Evolutionary conservation across 2,888 invertebrate species (phyloP).

Genomic region (Nysson spinosus): DNA sequence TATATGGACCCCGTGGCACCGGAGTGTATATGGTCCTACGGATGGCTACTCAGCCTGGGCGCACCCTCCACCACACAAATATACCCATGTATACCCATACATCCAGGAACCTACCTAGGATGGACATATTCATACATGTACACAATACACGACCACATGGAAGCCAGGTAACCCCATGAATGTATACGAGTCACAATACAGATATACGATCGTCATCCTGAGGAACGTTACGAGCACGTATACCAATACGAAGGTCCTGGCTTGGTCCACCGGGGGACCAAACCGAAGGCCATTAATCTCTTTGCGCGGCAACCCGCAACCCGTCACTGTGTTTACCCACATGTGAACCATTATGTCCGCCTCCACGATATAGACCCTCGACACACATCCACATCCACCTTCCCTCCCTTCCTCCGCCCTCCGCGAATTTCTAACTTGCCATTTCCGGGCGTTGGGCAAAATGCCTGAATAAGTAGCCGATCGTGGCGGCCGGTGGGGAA

Average conservation of each 20-base stretch:
- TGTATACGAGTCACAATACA: too few species aligned
- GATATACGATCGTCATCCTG: too few species aligned
- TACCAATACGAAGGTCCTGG: conserved; percentile 47
- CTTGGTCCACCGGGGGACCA: conserved; percentile 62
- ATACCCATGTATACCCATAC: conserved; percentile 16
- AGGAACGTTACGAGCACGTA: conserved; percentile 20
- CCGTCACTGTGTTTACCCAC: conserved; percentile 77
- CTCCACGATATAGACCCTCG: conserved; percentile 71
- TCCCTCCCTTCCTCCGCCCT: too few species aligned
- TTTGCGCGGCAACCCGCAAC: conserved; percentile 76
- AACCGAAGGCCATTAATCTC: conserved; percentile 76
- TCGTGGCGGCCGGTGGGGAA: background rate
- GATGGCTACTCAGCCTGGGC: conserved; percentile 70
- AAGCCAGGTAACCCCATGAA: too few species aligned
- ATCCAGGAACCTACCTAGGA: background rate
- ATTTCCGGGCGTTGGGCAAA: conserved; percentile 49
- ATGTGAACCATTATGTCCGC: conserved; percentile 77
- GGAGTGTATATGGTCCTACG: conserved; percentile 66
- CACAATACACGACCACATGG: conserved; percentile 3
- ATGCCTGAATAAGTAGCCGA: conserved; percentile 43
- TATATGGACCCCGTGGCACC: conserved; percentile 43
- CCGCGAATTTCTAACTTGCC: conserved; percentile 52
- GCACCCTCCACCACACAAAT: conserved; percentile 66
- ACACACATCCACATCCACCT: conserved; percentile 40
- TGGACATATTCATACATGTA: background rate